These are phyloP conservation scores for Oreochromis aureus DNA, from an alignment of 2,113 vertebrate genomes.

Conservation along the genomic window DNA sequence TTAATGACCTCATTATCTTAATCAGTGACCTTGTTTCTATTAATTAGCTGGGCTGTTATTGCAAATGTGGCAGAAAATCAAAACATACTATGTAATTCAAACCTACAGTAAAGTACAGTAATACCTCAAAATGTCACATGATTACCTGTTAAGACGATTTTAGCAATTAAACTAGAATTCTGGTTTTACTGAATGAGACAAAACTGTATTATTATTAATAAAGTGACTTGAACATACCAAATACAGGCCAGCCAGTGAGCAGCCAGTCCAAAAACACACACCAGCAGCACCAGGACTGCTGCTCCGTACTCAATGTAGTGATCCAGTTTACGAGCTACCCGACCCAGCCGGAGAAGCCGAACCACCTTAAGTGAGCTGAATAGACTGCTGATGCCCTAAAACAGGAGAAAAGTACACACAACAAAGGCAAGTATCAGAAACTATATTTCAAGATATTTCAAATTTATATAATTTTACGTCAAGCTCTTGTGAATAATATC, in stretches of 20 bases:
- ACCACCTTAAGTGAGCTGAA: conserved; percentile 98
- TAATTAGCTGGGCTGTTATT: neutral
- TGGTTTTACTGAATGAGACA: neutral
- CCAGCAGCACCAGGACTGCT: conserved; percentile 91
- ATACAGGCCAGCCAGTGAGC: conserved; percentile 99
- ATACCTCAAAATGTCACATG: neutral
- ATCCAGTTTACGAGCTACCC: conserved; percentile 95
- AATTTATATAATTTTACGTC: accelerated
- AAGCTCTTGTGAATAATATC: neutral
- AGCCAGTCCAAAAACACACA: conserved; percentile 96
- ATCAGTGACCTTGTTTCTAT: conserved; percentile 27
- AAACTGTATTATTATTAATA: neutral
- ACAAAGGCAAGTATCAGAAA: neutral
- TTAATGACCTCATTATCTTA: conserved; percentile 16
- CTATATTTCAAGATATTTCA: neutral
- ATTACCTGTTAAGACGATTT: neutral
- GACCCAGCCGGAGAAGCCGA: conserved; percentile 88
- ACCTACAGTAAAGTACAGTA: neutral
- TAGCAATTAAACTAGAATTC: neutral
- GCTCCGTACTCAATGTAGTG: conserved; percentile 98
- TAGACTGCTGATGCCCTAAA: conserved; percentile 94
- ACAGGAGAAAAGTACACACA: neutral
- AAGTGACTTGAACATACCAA: conserved; percentile 68
- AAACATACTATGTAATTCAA: neutral
- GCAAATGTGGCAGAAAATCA: neutral